A percentile compares a stretch with the other conserved stretches of the same genome.
Conservation (phyloP, 2,888 invertebrate species). For the Bombyx huttoni region DNA sequence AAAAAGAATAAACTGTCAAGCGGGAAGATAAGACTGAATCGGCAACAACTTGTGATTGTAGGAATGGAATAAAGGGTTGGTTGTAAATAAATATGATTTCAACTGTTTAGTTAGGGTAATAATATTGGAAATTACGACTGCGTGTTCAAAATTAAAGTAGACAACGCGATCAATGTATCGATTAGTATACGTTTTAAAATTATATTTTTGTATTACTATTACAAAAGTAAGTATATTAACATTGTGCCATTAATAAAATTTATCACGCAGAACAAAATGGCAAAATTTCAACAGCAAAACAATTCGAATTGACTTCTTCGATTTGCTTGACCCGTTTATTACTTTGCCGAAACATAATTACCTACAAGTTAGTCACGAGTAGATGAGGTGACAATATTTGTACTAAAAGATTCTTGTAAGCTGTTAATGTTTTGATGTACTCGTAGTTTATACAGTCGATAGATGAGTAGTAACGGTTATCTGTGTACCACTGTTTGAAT, state of each 20-base stretch:
- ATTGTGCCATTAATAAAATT: neutral
- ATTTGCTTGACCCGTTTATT: neutral
- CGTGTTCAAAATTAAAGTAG: conserved; percentile 47
- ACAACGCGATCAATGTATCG: conserved; percentile 28
- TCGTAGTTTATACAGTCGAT: neutral
- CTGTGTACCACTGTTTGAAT: neutral
- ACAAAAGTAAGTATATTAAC: conserved; percentile 2
- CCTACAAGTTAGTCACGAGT: neutral
- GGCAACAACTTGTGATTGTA: conserved; percentile 61
- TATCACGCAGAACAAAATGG: neutral
- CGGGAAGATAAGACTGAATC: conserved; percentile 51
- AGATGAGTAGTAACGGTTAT: neutral
- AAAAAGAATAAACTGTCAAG: conserved; percentile 2
- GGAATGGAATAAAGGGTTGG: conserved; percentile 38
- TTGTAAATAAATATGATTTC: conserved; percentile 25
- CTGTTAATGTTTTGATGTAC: neutral
- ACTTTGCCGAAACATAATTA: neutral
- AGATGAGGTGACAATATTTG: neutral
- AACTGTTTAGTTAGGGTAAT: conserved; percentile 17
- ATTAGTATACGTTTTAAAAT: conserved; percentile 37
- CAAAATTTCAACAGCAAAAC: neutral
- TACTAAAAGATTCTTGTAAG: neutral
- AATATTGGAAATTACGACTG: conserved; percentile 29
- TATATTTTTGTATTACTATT: conserved; percentile 68
- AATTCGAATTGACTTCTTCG: neutral